Percentiles rank a stretch among this genome's conserved stretches.
Evolutionary conservation across 2,113 vertebrate genomes (phyloP).

Genomic region (Prochilodus magdalenae): DNA sequence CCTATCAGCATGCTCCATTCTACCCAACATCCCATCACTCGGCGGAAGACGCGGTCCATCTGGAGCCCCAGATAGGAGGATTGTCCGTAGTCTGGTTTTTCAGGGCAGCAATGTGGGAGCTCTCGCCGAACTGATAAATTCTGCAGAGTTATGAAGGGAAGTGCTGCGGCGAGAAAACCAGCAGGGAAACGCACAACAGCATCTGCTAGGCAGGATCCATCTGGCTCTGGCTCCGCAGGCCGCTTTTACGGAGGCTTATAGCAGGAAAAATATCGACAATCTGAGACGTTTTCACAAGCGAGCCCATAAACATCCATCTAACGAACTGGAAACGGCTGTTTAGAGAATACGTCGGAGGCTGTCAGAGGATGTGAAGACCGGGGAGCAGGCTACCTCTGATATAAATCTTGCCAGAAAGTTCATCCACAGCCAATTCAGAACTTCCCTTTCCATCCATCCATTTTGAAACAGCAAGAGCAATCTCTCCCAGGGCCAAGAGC

Average conservation of each 20-base stretch:
- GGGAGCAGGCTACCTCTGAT: background rate
- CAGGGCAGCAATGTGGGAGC: background rate
- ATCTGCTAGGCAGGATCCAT: slow-evolving; percentile 38
- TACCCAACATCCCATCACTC: slow-evolving; percentile 26
- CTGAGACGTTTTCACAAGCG: slow-evolving; percentile 16
- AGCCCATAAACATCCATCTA: slow-evolving; percentile 12
- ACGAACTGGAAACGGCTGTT: background rate
- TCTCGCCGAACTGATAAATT: slow-evolving; percentile 27
- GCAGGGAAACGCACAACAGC: slow-evolving; percentile 30
- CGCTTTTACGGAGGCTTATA: slow-evolving; percentile 1
- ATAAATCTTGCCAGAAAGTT: slow-evolving; percentile 12
- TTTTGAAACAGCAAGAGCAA: background rate
- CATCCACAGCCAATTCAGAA: background rate
- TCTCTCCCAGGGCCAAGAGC: background rate
- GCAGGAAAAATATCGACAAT: slow-evolving; percentile 2
- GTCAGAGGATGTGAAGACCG: background rate
- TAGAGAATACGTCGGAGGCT: background rate
- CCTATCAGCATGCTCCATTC: slow-evolving; percentile 8
- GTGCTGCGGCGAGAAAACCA: slow-evolving; percentile 22
- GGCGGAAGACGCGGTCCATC: slow-evolving; percentile 20
- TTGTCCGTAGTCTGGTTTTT: slow-evolving; percentile 20
- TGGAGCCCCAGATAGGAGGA: slow-evolving; percentile 31
- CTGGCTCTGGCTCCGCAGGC: slow-evolving; percentile 18
- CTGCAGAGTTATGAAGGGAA: slow-evolving; percentile 18
- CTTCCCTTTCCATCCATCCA: background rate